Percentiles rank a stretch among this genome's conserved stretches.
These are phyloP conservation scores for Phengaris alcon DNA, from an alignment of 2,888 invertebrate genomes.

Conservation along the genomic window DNA sequence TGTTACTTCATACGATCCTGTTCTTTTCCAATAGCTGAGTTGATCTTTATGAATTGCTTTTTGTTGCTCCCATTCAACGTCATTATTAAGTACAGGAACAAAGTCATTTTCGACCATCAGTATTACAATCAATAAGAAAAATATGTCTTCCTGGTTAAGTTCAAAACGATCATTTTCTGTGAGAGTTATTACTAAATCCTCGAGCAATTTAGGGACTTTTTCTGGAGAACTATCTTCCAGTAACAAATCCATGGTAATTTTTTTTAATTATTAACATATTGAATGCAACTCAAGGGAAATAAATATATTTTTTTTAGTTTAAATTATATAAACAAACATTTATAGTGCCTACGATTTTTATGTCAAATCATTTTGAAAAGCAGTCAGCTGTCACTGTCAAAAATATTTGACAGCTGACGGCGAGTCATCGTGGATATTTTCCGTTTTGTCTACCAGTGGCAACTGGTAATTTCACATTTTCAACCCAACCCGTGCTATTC, in stretches of 20 bases:
- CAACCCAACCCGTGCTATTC: too few species aligned
- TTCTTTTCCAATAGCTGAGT: conserved; percentile 51
- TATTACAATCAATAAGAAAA: conserved; percentile 58
- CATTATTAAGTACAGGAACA: conserved; percentile 46
- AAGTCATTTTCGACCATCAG: conserved; percentile 68
- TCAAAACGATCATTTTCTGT: conserved; percentile 48
- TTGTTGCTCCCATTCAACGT: conserved; percentile 42
- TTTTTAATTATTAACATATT: neutral
- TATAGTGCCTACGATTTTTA: neutral
- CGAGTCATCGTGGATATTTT: neutral
- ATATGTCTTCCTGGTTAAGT: conserved; percentile 58
- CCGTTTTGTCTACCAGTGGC: neutral
- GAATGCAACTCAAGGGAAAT: neutral
- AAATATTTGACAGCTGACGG: neutral
- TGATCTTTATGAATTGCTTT: conserved; percentile 45
- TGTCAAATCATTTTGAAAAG: conserved; percentile 8
- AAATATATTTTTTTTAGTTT: neutral
- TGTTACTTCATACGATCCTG: conserved; percentile 53
- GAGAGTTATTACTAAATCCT: conserved; percentile 51
- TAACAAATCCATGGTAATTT: conserved; percentile 36
- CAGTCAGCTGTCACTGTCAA: neutral
- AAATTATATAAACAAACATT: conserved; percentile 1
- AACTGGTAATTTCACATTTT: neutral
- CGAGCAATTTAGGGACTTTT: conserved; percentile 50
- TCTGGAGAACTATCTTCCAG: conserved; percentile 64